Evolutionary conservation across 1,140 invertebrate genomes (phyloP), one percentile per base, ranked within the genome.

Genomic region (Philopotamus ludificatus): DNA sequence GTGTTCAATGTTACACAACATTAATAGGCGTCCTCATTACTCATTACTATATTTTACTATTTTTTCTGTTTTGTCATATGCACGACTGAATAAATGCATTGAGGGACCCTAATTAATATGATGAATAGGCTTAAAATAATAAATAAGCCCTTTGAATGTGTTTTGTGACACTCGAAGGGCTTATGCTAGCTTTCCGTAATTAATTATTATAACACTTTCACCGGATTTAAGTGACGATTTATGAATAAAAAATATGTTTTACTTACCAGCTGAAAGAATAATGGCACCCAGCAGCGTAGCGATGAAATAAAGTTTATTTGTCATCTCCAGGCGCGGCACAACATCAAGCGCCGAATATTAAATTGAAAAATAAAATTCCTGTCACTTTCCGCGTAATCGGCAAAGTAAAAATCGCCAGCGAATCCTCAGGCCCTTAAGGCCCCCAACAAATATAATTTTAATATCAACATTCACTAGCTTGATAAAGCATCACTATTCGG

Each of bases 351-450:
- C 28, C 47, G 26, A 41, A 58, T 65, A 51, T 54, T 59, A 59
- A 65, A 65, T 49, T 53, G 16, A 65, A 65, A 54, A 65, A 65
- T 34, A 58, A 44, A 65, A 65, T 50, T 65, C n/a, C 21, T 65
- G 63, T 50, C 53, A 55, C 26, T 34, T 34, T 34, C 12, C 28
- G 12, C 4, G 12, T 7, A 34, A 34, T 34, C 12, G 28, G 28
- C 12, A 34, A 34, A 7, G 28, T 4, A 34, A 34, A 34, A 34
- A 34, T 34, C 28, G 12, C 28, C 12, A 34, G 28, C 12, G 28
- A 34, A 4, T 34, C 28, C 4, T 34, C 4, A 34, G 12, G 12
- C 4, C 28, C 28, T 34, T 12, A 4, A 34, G 4, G 28, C 12
- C 12, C 28, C 28, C 28, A 34, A 34, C 4, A 34, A 34, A 34